phyloP scores from a whole-genome alignment of 2,113 vertebrate genomes.

The Coryphaenoides rupestris region DNA sequence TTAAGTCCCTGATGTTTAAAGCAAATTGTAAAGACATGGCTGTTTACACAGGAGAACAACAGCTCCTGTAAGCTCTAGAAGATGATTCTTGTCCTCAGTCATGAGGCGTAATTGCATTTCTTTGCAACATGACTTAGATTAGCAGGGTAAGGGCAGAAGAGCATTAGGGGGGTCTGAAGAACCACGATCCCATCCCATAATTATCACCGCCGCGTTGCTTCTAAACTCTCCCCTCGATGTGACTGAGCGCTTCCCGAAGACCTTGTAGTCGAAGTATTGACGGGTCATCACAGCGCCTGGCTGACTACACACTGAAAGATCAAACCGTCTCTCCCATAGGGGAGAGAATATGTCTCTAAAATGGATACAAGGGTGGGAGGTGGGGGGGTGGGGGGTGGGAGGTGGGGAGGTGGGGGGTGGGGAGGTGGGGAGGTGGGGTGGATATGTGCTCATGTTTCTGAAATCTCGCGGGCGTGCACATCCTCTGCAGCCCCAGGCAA shows the following conservation, averaged over 20 bases:
- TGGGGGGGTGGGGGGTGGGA: background rate
- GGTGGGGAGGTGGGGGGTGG: background rate
- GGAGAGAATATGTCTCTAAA: conserved; percentile 29
- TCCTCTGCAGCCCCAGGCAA: conserved; percentile 43
- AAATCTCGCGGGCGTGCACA: conserved; percentile 59
- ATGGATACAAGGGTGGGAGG: conserved; percentile 30
- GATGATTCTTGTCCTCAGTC: conserved; percentile 47
- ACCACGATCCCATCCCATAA: conserved; percentile 27
- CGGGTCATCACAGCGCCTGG: conserved; percentile 7
- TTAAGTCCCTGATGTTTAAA: conserved; percentile 8
- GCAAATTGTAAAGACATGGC: conserved; percentile 42
- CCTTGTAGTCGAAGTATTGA: background rate
- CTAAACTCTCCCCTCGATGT: conserved; percentile 40
- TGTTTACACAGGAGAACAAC: conserved; percentile 24
- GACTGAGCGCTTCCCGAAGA: conserved; percentile 21
- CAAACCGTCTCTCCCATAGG: conserved; percentile 31
- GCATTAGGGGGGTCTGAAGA: conserved; percentile 11
- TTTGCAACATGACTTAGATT: conserved; percentile 63
- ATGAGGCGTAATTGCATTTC: conserved; percentile 59
- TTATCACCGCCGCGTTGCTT: conserved; percentile 41
- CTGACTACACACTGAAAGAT: conserved; percentile 46
- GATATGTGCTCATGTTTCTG: conserved; percentile 43
- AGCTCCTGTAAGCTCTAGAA: conserved; percentile 24
- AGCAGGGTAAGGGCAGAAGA: conserved; percentile 45
- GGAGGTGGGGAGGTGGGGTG: too few species aligned